Evolutionary conservation across 2,888 invertebrate genomes (phyloP).

Genomic region (Clanis bilineata): DNA sequence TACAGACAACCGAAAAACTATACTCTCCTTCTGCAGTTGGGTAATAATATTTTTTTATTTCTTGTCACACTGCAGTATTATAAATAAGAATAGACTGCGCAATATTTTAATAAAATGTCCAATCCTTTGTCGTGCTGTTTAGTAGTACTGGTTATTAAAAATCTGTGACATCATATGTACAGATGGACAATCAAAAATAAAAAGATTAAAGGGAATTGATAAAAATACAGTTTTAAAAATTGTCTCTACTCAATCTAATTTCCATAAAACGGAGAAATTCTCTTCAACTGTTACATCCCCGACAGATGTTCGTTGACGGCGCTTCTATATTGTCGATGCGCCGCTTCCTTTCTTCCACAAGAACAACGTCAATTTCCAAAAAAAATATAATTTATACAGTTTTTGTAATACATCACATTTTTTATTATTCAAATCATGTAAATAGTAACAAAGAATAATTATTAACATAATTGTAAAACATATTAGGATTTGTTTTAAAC

Average conservation of each 20-base stretch:
- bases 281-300: conserved; percentile 24
- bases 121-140: not conserved
- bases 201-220: no score
- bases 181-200: not conserved
- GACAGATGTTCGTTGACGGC: conserved; percentile 69
- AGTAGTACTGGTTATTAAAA: no score
- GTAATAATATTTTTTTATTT: not conserved
- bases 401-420: not conserved
- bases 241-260: not conserved
- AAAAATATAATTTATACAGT: not conserved
- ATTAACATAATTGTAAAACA: not conserved
- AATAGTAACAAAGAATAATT: not conserved
- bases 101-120: not conserved
- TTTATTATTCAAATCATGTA: not conserved
- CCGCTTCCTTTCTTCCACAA: conserved; percentile 66
- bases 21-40: not conserved
- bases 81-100: not conserved
- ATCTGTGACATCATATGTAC: not conserved
- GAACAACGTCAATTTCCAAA: conserved; percentile 44
- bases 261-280: not conserved
- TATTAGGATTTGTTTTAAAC: not conserved
- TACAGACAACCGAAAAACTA: no score
- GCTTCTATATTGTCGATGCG: conserved; percentile 54
- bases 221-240: no score
- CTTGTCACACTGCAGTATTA: not conserved